Conservation (phyloP, 2,888 invertebrate species). For the Papilio protenor region DNA sequence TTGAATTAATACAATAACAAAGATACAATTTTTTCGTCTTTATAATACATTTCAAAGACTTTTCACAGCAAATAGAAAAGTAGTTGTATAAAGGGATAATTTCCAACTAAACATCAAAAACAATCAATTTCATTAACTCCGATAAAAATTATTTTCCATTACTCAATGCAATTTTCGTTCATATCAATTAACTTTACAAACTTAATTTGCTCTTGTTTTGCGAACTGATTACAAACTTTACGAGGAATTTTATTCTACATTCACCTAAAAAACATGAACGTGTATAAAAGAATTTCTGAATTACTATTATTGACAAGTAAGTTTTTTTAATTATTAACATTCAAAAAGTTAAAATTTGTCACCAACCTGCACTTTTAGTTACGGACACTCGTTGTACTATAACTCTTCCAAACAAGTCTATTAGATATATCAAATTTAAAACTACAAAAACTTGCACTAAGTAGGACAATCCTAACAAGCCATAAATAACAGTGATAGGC, state of each 20-base stretch:
- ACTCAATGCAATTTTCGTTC: conserved; percentile 1
- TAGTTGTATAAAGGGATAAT: neutral
- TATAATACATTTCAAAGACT: too few relatives aligned
- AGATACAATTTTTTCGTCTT: too few relatives aligned
- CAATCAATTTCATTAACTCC: conserved; percentile 7
- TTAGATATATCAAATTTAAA: too few relatives aligned
- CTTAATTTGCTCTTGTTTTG: conserved; percentile 4
- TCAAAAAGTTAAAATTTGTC: neutral
- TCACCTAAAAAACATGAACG: neutral
- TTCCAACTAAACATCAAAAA: neutral
- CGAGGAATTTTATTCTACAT: neutral
- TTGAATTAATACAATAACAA: too few relatives aligned
- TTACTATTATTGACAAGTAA: neutral
- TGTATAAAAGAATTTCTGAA: neutral
- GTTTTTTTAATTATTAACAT: neutral
- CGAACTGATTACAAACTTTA: neutral
- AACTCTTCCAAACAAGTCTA: too few relatives aligned
- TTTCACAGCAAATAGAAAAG: neutral
- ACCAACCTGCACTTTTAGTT: too few relatives aligned
- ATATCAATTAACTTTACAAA: neutral
- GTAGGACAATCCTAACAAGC: too few relatives aligned
- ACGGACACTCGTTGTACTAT: too few relatives aligned
- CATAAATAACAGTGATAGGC: too few relatives aligned
- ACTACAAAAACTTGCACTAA: too few relatives aligned
- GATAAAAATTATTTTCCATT: conserved; percentile 6